Evolutionary conservation across 2,113 vertebrate genomes (phyloP), one percentile per base, ranked within the genome.

Genomic region (Hystrix brachyura): DNA sequence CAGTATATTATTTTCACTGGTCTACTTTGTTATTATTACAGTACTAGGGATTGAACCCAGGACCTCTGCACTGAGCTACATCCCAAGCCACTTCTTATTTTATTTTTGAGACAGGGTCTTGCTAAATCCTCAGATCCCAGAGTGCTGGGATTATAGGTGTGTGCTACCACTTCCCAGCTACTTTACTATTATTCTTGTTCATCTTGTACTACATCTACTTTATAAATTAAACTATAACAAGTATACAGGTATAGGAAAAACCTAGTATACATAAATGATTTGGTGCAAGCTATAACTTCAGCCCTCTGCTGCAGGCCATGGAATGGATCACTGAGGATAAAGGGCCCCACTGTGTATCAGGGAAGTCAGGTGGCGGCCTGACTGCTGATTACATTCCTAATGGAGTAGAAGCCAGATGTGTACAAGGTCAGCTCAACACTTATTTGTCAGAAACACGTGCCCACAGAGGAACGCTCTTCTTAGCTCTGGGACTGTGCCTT

Each of bases 391-490:
- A 19, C 9, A n/a, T 43, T 62, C 25, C 69, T 87, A 25, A 64
- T 3, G 46, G 48, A 10, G 43, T 25, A 51, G 8, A 93, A 69
- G 43, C 48, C 62, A 84, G 13, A 18, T 11, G 21, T 23, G 13
- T 51, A 17, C 14, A 27, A 76, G 27, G 53, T 84, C 43, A 87
- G 80, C 27, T 86, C 65, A 87, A 65, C 5, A 43, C 9, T n/a
- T 90, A 18, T 71, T 92, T 91, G 34, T 78, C 80, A 92, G 84
- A 92, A 48, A 88, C 76, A 34, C 1, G 34, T 76, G n/a, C 72
- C 46, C 60, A 74, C 65, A 94, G 71, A 74, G 27, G 55, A 93
- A 91, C 18, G 74, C 29, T 38, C 62, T 78, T 79, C 57, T 81
- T 74, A 71, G 59, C 51, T 55, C 71, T 74, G 57, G 32, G 46